Conservation (phyloP, 2,113 vertebrate genomes). For the Nothoprocta pentlandii region DNA sequence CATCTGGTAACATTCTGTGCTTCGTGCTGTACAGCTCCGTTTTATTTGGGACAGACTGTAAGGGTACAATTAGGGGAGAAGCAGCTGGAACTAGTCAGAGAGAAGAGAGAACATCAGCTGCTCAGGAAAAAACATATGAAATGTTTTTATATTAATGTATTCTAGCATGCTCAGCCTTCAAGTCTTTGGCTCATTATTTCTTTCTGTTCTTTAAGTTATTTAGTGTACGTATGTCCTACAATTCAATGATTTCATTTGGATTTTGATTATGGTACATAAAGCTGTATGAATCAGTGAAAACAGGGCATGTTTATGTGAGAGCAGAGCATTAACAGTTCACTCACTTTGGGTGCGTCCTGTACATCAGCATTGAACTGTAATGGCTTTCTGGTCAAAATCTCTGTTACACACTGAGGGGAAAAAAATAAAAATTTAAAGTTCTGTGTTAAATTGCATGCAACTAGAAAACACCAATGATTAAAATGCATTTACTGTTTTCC, state of each 20-base stretch:
- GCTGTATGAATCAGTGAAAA: neutral
- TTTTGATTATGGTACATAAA: neutral
- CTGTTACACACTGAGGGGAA: neutral
- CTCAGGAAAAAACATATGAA: neutral
- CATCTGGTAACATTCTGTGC: neutral
- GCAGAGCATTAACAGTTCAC: neutral
- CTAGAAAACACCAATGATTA: neutral
- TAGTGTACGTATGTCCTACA: neutral
- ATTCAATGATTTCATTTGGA: neutral
- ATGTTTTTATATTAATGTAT: neutral
- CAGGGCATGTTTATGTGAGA: neutral
- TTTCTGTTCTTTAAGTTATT: neutral
- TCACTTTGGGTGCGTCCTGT: neutral
- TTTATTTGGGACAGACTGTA: neutral
- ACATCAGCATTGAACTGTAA: neutral
- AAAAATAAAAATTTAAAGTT: neutral
- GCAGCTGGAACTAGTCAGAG: neutral
- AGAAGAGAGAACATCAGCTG: neutral
- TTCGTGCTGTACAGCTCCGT: neutral
- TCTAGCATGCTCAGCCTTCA: neutral
- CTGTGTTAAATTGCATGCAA: neutral
- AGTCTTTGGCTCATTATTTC: neutral
- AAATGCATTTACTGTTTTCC: neutral
- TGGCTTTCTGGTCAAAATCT: neutral
- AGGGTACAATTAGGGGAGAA: neutral